These are phyloP conservation scores for Unio delphinus DNA, from an alignment of 2,888 invertebrate genomes.

Conservation along the genomic window DNA sequence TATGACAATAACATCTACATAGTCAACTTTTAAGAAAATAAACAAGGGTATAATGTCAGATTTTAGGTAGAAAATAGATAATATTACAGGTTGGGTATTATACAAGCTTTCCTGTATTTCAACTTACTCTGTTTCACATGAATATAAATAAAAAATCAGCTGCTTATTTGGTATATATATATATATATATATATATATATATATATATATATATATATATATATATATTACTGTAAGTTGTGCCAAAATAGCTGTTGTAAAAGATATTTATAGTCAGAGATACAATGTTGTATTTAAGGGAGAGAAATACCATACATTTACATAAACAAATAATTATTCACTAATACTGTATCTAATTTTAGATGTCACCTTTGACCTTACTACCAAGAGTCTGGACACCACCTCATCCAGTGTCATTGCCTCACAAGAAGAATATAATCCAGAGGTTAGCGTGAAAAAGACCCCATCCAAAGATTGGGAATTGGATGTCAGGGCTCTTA, in stretches of 20 bases:
- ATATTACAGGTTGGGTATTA: too few species aligned
- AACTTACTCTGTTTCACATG: background rate
- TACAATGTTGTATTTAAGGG: background rate
- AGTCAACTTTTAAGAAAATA: too few species aligned
- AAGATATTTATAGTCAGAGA: background rate
- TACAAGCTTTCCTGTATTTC: background rate
- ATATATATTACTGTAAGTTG: too few species aligned
- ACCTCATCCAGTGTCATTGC: constrained; percentile 22
- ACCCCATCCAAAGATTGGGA: constrained; percentile 63
- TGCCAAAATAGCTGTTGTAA: too few species aligned
- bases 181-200: too few species aligned
- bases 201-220: too few species aligned
- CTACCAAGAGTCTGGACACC: constrained; percentile 27
- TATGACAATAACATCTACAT: too few species aligned
- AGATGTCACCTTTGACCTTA: constrained; percentile 60
- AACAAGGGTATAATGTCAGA: too few species aligned
- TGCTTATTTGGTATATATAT: too few species aligned
- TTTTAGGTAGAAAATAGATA: too few species aligned
- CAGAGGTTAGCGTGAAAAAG: constrained; percentile 48
- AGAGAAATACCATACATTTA: background rate
- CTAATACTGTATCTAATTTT: constrained; percentile 13
- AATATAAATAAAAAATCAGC: background rate
- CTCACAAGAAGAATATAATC: constrained; percentile 43
- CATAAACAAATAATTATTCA: background rate
- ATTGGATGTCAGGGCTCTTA: constrained; percentile 60